Conservation (phyloP, 2,797 vertebrate species). For the Hippocampus kuda region DNA sequence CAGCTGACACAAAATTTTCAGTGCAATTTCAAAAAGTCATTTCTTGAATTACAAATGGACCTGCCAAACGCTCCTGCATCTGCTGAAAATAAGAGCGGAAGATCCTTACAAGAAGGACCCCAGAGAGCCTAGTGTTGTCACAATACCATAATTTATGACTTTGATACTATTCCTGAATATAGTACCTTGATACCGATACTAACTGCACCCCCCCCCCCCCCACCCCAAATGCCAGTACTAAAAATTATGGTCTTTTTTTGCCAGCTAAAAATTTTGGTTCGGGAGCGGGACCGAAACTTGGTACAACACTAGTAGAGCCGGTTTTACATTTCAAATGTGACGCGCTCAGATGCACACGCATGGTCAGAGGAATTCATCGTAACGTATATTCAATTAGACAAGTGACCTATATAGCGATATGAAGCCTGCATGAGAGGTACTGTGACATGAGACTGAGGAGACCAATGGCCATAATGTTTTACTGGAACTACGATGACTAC, state of each 20-base stretch:
- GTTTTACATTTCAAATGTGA: background rate
- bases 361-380: constrained; percentile 30
- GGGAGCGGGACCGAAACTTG: too few relatives aligned
- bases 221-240: too few relatives aligned
- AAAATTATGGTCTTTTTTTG: too few relatives aligned
- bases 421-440: constrained; percentile 22
- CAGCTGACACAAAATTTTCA: constrained; percentile 6
- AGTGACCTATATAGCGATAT: constrained; percentile 51
- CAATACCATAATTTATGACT: too few relatives aligned
- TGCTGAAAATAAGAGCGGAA: background rate
- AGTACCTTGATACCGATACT: too few relatives aligned
- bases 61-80: background rate
- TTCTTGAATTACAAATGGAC: constrained; percentile 8
- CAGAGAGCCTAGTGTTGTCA: too few relatives aligned
- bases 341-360: constrained; percentile 16
- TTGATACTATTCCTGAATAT: too few relatives aligned
- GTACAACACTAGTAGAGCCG: background rate
- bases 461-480: constrained; percentile 13
- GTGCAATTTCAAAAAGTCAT: constrained; percentile 2
- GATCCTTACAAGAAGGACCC: background rate
- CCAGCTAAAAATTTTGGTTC: too few relatives aligned
- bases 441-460: constrained; percentile 16
- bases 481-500: constrained; percentile 4
- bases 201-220: too few relatives aligned
- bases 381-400: constrained; percentile 36